Evolutionary conservation across 2,113 vertebrate genomes (phyloP).

Genomic region (Grammatotria lemairii): DNA sequence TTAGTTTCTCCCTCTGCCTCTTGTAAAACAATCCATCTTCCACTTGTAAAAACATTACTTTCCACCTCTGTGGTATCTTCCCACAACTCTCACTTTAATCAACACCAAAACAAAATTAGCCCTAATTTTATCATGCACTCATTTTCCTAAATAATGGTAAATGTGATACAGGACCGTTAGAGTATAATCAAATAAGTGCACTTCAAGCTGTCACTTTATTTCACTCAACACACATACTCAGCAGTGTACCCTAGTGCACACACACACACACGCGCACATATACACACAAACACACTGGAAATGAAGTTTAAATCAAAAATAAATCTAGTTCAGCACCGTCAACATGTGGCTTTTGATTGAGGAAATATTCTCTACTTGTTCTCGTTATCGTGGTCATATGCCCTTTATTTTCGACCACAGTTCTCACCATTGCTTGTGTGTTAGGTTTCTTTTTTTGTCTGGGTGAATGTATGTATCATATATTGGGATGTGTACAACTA

Average conservation of each 20-base stretch:
- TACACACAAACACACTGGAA: background rate
- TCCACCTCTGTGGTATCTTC: background rate
- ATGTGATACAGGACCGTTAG: conserved; percentile 16
- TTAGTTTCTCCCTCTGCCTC: conserved; percentile 13
- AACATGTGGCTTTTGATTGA: background rate
- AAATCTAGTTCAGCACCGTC: background rate
- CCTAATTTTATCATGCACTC: background rate
- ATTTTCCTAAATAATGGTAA: conserved; percentile 4
- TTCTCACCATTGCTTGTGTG: background rate
- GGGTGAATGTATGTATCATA: background rate
- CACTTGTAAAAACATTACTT: conserved; percentile 50
- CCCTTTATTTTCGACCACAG: background rate
- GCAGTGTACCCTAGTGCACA: background rate
- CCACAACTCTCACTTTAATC: conserved; percentile 18
- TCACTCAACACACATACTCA: background rate
- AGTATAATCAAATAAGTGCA: conserved; percentile 18
- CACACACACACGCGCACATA: background rate
- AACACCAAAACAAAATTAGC: conserved; percentile 35
- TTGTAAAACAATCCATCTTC: conserved; percentile 57
- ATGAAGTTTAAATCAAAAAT: background rate
- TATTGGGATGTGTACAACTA: background rate
- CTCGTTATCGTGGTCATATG: background rate
- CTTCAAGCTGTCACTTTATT: conserved; percentile 26
- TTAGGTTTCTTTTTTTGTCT: background rate
- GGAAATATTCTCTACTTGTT: background rate